Percentiles rank a stretch among this genome's conserved stretches.
phyloP scores from a whole-genome alignment of 2,113 vertebrate genomes.

The Gobius niger region DNA sequence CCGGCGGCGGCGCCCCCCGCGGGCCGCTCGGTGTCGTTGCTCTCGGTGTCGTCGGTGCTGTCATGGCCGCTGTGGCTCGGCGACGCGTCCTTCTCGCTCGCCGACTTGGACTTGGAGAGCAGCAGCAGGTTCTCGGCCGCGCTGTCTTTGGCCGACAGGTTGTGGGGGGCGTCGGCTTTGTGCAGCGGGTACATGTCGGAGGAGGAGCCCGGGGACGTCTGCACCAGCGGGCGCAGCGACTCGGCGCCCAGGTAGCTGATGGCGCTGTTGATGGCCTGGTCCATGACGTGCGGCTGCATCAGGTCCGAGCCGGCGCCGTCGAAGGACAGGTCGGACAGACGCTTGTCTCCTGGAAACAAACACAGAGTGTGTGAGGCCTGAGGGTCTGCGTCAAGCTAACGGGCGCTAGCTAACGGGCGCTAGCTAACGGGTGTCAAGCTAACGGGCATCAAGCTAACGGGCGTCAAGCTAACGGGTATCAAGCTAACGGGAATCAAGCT shows the following conservation, averaged over 20 bases:
- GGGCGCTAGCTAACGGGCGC: no score
- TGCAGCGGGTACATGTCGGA: slow-evolving; percentile 88
- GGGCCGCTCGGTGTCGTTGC: slow-evolving; percentile 89
- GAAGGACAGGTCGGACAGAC: slow-evolving; percentile 86
- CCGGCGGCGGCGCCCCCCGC: slow-evolving; percentile 66
- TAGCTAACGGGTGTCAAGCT: no score
- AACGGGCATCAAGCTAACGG: no score
- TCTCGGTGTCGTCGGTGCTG: slow-evolving; percentile 97
- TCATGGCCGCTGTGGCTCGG: slow-evolving; percentile 96
- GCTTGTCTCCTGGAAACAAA: slow-evolving; percentile 86
- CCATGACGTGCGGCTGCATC: slow-evolving; percentile 95
- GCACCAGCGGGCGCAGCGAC: slow-evolving; percentile 92
- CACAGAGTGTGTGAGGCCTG: no score
- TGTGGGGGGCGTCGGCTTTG: slow-evolving; percentile 73
- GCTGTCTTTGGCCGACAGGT: slow-evolving; percentile 85
- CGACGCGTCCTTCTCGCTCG: slow-evolving; percentile 90
- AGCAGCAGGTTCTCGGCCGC: slow-evolving; percentile 93
- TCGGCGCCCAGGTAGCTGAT: slow-evolving; percentile 97
- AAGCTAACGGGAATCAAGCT: no score
- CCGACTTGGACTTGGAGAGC: slow-evolving; percentile 93
- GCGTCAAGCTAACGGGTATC: no score
- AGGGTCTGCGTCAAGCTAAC: no score
- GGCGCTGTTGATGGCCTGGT: slow-evolving; percentile 98
- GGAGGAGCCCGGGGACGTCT: slow-evolving; percentile 86
- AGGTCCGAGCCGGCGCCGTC: slow-evolving; percentile 83